Percentiles rank a stretch among this genome's conserved stretches.
Evolutionary conservation across 1,140 invertebrate species (phyloP).

Genomic region (Drosophila arizonae): DNA sequence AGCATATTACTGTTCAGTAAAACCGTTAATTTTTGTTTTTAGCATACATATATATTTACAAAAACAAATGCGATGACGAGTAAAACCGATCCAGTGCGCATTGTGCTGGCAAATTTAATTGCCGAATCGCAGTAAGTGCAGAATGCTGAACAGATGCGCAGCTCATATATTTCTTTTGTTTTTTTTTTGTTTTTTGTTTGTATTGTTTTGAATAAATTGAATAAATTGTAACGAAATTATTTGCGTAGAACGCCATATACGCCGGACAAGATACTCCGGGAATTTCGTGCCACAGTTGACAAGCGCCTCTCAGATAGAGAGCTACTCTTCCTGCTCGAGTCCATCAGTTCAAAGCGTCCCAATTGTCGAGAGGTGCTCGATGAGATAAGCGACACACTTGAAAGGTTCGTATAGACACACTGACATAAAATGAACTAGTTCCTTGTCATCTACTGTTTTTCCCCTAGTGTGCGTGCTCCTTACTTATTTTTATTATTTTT

Average conservation of each 20-base stretch:
- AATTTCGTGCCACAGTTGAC: constrained; percentile 64
- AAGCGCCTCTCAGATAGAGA: constrained; percentile 48
- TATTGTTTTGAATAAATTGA: not conserved
- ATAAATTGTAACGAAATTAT: not conserved
- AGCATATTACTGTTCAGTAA: constrained; percentile 16
- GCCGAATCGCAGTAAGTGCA: constrained; percentile 59
- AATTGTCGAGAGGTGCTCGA: constrained; percentile 46
- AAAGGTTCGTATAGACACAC: constrained; percentile 39
- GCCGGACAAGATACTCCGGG: constrained; percentile 59
- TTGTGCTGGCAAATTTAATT: constrained; percentile 54
- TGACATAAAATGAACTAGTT: not conserved
- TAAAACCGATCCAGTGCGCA: constrained; percentile 51
- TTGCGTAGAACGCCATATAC: constrained; percentile 51
- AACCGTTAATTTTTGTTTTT: constrained; percentile 24
- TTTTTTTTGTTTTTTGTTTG: not conserved
- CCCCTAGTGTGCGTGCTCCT: not conserved
- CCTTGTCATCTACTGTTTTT: not conserved
- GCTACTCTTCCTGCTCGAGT: constrained; percentile 54
- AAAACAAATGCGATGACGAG: constrained; percentile 28
- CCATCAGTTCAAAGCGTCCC: constrained; percentile 66
- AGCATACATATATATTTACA: constrained; percentile 7
- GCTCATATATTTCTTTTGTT: not conserved
- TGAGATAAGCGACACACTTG: constrained; percentile 51
- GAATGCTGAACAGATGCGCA: constrained; percentile 29
- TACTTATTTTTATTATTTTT: not conserved